A percentile compares a stretch with the other conserved stretches of the same genome.
phyloP scores from a whole-genome alignment of 1,140 invertebrate genomes.

The Physella acuta region DNA sequence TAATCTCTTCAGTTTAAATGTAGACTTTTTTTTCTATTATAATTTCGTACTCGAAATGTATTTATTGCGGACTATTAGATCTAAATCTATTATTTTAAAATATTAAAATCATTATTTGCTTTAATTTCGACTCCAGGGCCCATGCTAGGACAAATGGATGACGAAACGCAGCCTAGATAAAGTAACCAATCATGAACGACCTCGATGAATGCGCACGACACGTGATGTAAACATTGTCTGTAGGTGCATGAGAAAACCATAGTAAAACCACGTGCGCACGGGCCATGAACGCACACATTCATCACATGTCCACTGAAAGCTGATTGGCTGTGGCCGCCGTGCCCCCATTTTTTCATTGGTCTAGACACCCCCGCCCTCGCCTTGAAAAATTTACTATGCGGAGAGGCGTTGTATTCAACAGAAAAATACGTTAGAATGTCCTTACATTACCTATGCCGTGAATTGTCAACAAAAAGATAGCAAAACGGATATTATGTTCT shows the following conservation, averaged over 20 bases:
- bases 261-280: constrained; percentile 16
- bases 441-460: neutral
- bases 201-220: too few relatives aligned
- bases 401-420: neutral
- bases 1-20: too few relatives aligned
- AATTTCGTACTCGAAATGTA: too few relatives aligned
- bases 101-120: too few relatives aligned
- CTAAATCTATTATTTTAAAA: too few relatives aligned
- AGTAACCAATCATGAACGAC: too few relatives aligned
- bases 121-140: too few relatives aligned
- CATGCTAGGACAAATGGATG: too few relatives aligned
- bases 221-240: constrained; percentile 26
- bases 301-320: constrained; percentile 8
- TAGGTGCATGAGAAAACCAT: neutral
- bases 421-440: constrained; percentile 8
- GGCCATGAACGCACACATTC: neutral
- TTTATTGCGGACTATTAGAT: too few relatives aligned
- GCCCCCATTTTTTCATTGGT: constrained; percentile 22
- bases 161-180: too few relatives aligned
- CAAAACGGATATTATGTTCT: neutral
- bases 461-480: constrained; percentile 5
- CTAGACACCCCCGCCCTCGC: constrained; percentile 15
- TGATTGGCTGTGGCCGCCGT: constrained; percentile 9
- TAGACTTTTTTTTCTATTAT: too few relatives aligned
- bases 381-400: constrained; percentile 24